Percentiles rank a stretch among this genome's conserved stretches.
Evolutionary conservation across 2,797 vertebrate genomes (phyloP).

Genomic region (Enteromius unitaeniatus): DNA sequence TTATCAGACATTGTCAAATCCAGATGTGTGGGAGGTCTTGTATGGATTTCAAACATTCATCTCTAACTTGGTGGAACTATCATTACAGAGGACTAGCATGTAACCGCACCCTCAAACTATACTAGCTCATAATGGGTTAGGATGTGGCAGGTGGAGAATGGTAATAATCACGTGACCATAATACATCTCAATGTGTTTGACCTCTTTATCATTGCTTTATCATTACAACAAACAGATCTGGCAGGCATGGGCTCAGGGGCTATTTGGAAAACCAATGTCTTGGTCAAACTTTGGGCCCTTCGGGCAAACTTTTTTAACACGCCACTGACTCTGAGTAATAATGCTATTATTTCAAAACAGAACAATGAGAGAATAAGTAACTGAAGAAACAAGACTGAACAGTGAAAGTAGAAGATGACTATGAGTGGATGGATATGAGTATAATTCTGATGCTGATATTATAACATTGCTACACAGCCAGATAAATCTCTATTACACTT

Average conservation of each 20-base stretch:
- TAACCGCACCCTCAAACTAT: not conserved
- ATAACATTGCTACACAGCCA: not conserved
- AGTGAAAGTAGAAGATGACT: not conserved
- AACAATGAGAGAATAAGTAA: conserved; percentile 9
- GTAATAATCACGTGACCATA: not conserved
- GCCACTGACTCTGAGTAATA: conserved; percentile 55
- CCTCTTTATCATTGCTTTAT: conserved; percentile 7
- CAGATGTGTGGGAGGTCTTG: conserved; percentile 23
- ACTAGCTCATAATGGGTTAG: not conserved
- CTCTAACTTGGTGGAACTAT: not conserved
- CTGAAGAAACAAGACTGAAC: not conserved
- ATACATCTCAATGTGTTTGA: not conserved
- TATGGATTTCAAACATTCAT: not conserved
- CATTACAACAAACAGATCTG: not conserved
- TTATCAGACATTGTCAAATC: conserved; percentile 10
- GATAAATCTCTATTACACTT: not conserved
- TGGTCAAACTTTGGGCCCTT: conserved; percentile 14
- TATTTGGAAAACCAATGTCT: not conserved
- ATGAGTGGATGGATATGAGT: not conserved
- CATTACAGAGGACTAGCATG: not conserved
- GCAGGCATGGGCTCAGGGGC: not conserved
- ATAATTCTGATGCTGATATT: not conserved
- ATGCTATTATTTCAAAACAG: conserved; percentile 36
- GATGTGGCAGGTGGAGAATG: not conserved
- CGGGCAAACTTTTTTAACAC: conserved; percentile 53